phyloP scores from a whole-genome alignment of 2,113 vertebrate genomes.

The Nycticebus coucang region DNA sequence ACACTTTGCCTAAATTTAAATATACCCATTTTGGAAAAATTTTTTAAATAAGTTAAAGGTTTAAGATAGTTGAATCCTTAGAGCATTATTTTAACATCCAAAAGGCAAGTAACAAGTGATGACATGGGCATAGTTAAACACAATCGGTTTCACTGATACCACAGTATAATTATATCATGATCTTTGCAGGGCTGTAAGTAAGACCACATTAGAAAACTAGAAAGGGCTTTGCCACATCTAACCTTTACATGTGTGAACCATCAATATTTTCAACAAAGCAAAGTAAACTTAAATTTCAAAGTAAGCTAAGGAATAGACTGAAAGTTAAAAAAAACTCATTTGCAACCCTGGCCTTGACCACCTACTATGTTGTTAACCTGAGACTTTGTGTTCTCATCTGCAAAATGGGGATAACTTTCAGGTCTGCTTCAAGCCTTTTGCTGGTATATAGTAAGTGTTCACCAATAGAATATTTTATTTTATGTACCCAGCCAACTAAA shows the following conservation, averaged over 20 bases:
- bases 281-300: background rate
- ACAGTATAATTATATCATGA: background rate
- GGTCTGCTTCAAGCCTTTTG: background rate
- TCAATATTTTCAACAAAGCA: background rate
- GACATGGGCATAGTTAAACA: background rate
- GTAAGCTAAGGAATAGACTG: background rate
- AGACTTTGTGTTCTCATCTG: background rate
- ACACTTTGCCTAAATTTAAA: background rate
- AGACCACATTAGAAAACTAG: background rate
- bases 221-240: background rate
- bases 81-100: conserved; percentile 6
- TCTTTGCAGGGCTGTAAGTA: background rate
- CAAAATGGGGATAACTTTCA: background rate
- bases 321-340: background rate
- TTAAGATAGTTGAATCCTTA: background rate
- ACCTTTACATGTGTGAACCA: background rate
- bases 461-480: background rate
- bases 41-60: background rate
- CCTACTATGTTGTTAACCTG: background rate
- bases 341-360: background rate
- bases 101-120: background rate
- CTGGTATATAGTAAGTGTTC: background rate
- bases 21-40: background rate
- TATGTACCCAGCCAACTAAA: background rate
- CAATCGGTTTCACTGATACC: background rate